These are phyloP conservation scores for Lophura nycthemera DNA, from an alignment of 2,113 vertebrate species.

Conservation along the genomic window DNA sequence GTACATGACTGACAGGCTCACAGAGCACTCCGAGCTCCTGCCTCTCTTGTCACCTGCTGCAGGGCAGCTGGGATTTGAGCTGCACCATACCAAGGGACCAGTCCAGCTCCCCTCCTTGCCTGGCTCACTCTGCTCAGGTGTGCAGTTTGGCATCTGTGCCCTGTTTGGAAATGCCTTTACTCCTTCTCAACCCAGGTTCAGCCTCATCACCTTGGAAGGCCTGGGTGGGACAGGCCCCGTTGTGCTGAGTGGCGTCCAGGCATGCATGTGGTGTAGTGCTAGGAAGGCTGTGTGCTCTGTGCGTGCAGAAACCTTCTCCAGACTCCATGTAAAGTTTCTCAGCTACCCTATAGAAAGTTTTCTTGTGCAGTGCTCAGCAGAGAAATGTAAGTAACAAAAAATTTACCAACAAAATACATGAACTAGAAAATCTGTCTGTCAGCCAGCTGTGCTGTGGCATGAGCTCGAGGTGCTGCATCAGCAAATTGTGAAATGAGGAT, in stretches of 20 bases:
- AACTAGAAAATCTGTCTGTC: slow-evolving; percentile 10
- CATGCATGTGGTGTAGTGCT: accelerated
- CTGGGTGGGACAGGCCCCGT: not conserved
- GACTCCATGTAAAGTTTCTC: not conserved
- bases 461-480: not conserved
- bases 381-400: not conserved
- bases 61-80: slow-evolving; percentile 20
- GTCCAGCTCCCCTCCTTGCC: not conserved
- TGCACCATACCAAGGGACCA: not conserved
- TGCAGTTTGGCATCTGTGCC: accelerated
- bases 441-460: slow-evolving; percentile 28
- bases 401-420: not conserved
- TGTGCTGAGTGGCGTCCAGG: not conserved
- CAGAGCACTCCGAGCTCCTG: slow-evolving; percentile 29
- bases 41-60: slow-evolving; percentile 48
- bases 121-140: not conserved
- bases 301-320: not conserved
- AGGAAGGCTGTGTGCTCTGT: not conserved
- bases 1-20: slow-evolving; percentile 53
- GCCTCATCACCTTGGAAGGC: not conserved
- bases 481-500: slow-evolving; percentile 27
- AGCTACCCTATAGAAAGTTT: not conserved
- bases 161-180: not conserved
- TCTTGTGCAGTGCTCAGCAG: not conserved
- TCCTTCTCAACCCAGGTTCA: not conserved